Conservation (phyloP, 2,797 vertebrate genomes). For the Dendrocincla fuliginosa region DNA sequence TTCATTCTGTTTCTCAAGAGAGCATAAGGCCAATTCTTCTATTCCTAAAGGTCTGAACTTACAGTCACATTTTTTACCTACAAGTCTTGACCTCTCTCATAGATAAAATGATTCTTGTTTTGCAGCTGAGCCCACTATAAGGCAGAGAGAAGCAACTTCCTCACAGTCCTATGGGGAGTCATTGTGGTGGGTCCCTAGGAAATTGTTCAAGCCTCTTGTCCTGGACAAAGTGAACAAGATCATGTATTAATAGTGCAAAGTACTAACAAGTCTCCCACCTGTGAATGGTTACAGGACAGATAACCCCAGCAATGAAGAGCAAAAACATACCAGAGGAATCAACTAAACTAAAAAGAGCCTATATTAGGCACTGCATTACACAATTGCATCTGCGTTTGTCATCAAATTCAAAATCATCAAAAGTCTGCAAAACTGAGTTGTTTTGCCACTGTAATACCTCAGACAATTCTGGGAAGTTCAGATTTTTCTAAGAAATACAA, state of each 20-base stretch:
- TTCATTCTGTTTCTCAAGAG: not conserved
- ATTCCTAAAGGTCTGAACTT: not conserved
- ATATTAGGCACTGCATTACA: not conserved
- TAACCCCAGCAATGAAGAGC: not conserved
- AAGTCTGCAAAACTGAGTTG: constrained; percentile 1
- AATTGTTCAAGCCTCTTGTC: not conserved
- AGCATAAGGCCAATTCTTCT: not conserved
- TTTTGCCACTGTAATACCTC: constrained; percentile 7
- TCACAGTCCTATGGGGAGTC: not conserved
- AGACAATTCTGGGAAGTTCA: constrained; percentile 32
- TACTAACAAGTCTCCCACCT: not conserved
- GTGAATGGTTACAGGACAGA: not conserved
- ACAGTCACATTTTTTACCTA: not conserved
- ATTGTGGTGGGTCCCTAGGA: not conserved
- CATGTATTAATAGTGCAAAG: not conserved
- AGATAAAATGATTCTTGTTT: not conserved
- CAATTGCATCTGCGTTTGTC: constrained; percentile 12
- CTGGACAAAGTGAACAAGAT: not conserved
- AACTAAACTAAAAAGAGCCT: not conserved
- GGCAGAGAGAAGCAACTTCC: not conserved
- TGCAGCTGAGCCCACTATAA: not conserved
- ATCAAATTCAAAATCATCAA: not conserved
- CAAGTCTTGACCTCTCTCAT: not conserved
- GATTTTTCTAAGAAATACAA: constrained; percentile 41
- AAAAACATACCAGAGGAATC: not conserved